Evolutionary conservation across 2,797 vertebrate genomes (phyloP).

Genomic region (Mallotus villosus): DNA sequence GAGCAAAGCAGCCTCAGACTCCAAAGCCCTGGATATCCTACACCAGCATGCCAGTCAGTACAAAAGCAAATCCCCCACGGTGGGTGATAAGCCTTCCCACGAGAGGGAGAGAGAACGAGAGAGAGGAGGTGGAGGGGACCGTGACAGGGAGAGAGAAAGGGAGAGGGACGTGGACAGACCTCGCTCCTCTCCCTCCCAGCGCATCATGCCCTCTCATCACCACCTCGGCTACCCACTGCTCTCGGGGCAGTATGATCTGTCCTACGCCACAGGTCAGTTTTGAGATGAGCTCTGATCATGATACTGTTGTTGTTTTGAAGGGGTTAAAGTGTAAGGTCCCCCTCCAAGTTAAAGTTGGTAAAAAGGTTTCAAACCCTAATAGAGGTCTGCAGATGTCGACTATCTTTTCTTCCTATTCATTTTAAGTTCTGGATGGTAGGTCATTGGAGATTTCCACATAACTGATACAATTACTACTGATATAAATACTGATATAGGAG

Average conservation of each 20-base stretch:
- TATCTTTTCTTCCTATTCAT: slow-evolving; percentile 19
- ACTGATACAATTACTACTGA: slow-evolving; percentile 15
- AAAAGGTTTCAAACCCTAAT: not conserved
- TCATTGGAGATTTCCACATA: not conserved
- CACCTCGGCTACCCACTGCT: slow-evolving; percentile 94
- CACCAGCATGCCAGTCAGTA: slow-evolving; percentile 97
- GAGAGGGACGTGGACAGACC: slow-evolving; percentile 85
- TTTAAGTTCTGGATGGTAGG: not conserved
- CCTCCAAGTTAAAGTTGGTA: no score
- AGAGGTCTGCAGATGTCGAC: not conserved
- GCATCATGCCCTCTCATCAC: slow-evolving; percentile 95
- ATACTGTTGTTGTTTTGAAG: not conserved
- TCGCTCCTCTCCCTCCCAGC: slow-evolving; percentile 94
- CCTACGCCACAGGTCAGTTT: slow-evolving; percentile 91
- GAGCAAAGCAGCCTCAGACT: slow-evolving; percentile 86
- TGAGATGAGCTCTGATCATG: not conserved
- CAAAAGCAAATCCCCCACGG: slow-evolving; percentile 98
- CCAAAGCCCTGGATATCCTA: slow-evolving; percentile 94
- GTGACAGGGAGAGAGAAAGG: slow-evolving; percentile 76
- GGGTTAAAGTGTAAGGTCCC: not conserved
- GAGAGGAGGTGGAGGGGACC: slow-evolving; percentile 75
- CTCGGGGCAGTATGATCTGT: slow-evolving; percentile 94
- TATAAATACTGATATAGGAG: slow-evolving; percentile 28
- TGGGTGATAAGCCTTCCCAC: slow-evolving; percentile 90
- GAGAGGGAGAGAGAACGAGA: slow-evolving; percentile 81